Percentiles rank a stretch among this genome's conserved stretches.
Evolutionary conservation across 2,113 vertebrate species (phyloP).

Genomic region (Ictalurus punctatus): DNA sequence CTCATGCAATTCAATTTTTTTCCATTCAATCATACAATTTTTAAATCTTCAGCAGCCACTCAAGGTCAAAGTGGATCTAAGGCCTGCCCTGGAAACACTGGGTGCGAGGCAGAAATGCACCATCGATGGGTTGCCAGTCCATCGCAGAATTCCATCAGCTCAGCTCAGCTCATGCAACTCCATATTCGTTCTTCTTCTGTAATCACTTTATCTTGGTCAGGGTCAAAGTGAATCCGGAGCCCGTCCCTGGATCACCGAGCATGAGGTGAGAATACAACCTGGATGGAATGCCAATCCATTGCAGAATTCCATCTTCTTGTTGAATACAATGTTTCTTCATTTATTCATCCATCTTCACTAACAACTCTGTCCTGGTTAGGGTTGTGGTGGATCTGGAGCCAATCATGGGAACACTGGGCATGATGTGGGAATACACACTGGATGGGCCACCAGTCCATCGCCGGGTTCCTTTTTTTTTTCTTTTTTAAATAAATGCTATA

Average conservation of each 20-base stretch:
- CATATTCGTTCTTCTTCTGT: not conserved
- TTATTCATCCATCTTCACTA: no score
- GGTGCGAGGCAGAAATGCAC: not conserved
- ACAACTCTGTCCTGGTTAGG: no score
- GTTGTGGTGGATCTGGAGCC: not conserved
- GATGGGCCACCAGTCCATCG: not conserved
- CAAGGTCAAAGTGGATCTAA: not conserved
- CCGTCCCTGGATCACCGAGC: not conserved
- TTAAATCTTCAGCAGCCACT: not conserved
- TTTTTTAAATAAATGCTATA: not conserved
- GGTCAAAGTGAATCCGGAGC: no score
- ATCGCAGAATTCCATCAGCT: not conserved
- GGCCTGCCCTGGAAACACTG: not conserved
- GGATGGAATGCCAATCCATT: not conserved
- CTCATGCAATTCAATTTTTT: not conserved
- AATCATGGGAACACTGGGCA: not conserved
- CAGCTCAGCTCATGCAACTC: not conserved
- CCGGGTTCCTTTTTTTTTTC: not conserved
- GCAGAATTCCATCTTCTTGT: no score
- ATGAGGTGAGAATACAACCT: not conserved
- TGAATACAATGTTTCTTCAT: no score
- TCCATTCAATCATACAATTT: not conserved
- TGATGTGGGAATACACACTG: not conserved
- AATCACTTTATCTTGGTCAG: not conserved
- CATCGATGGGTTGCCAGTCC: not conserved